phyloP scores from a whole-genome alignment of 2,888 invertebrate species.

The Exephanes ischioxanthus region DNA sequence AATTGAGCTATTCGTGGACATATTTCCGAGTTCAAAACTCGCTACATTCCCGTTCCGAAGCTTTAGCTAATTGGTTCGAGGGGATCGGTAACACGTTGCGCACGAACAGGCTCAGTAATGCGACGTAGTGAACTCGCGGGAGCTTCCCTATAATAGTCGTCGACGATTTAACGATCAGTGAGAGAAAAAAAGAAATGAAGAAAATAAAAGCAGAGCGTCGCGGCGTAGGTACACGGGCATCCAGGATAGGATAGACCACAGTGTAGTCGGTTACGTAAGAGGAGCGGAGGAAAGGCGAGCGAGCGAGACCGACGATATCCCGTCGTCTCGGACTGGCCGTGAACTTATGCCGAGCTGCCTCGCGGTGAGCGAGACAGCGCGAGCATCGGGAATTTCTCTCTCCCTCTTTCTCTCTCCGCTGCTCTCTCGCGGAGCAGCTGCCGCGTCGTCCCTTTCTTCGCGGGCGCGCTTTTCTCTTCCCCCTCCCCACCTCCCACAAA shows the following conservation, averaged over 20 bases:
- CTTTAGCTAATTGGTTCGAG: neutral
- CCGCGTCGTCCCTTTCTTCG: conserved; percentile 50
- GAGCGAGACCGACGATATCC: conserved; percentile 61
- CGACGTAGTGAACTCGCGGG: neutral
- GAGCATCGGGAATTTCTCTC: conserved; percentile 66
- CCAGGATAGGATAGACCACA: conserved; percentile 57
- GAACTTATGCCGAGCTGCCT: conserved; percentile 81
- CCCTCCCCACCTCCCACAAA: neutral
- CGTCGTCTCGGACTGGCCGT: conserved; percentile 82
- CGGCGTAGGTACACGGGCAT: conserved; percentile 21
- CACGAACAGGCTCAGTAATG: neutral
- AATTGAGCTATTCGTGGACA: neutral
- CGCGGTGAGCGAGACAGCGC: conserved; percentile 72
- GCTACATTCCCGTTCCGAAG: neutral
- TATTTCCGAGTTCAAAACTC: neutral
- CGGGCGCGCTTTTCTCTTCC: conserved; percentile 19
- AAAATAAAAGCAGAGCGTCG: conserved; percentile 1
- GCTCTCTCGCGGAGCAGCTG: conserved; percentile 55
- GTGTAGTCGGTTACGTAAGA: conserved; percentile 59
- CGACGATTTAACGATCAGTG: conserved; percentile 16
- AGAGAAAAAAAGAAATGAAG: neutral
- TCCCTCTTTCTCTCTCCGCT: conserved; percentile 57
- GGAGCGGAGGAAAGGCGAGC: conserved; percentile 55
- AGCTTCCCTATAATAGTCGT: conserved; percentile 29
- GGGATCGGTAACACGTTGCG: neutral